phyloP scores from a whole-genome alignment of 2,888 invertebrate species.

The Myathropa florea region DNA sequence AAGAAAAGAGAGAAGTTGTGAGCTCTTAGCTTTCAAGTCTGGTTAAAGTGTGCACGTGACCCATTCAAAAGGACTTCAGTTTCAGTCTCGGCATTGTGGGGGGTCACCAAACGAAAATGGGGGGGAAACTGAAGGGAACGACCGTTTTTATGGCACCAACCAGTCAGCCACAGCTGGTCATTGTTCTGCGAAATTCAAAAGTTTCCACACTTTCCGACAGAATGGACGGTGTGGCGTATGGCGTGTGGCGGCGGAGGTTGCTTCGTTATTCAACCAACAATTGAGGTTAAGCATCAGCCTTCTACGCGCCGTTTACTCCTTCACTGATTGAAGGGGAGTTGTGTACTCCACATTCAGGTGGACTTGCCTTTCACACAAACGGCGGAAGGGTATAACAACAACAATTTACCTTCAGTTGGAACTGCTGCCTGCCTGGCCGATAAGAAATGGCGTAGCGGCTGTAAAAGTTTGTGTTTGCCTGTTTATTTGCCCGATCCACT shows the following conservation, averaged over 20 bases:
- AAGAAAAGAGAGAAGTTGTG: slow-evolving; percentile 15
- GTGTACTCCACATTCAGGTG: slow-evolving; percentile 17
- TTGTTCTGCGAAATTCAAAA: slow-evolving; percentile 28
- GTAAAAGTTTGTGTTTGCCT: slow-evolving; percentile 54
- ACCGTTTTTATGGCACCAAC: slow-evolving; percentile 12
- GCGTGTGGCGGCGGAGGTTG: background rate
- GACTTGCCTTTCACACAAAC: background rate
- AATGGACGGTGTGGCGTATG: background rate
- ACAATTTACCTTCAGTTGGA: slow-evolving; percentile 23
- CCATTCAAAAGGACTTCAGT: slow-evolving; percentile 24
- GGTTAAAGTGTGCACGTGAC: slow-evolving; percentile 41
- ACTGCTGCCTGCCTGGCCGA: slow-evolving; percentile 20
- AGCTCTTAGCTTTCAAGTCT: background rate
- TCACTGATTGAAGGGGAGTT: background rate
- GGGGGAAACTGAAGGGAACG: background rate
- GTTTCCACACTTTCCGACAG: background rate
- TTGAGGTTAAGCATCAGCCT: slow-evolving; percentile 12
- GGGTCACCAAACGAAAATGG: background rate
- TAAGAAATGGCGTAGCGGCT: slow-evolving; percentile 35
- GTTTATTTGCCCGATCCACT: slow-evolving; percentile 42
- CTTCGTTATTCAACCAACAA: slow-evolving; percentile 18
- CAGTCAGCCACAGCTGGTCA: slow-evolving; percentile 18
- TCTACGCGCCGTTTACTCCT: background rate
- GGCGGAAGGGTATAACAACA: slow-evolving; percentile 25
- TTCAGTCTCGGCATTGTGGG: background rate